Evolutionary conservation across 2,797 vertebrate genomes (phyloP).

Genomic region (Cyprinodon diabolis): DNA sequence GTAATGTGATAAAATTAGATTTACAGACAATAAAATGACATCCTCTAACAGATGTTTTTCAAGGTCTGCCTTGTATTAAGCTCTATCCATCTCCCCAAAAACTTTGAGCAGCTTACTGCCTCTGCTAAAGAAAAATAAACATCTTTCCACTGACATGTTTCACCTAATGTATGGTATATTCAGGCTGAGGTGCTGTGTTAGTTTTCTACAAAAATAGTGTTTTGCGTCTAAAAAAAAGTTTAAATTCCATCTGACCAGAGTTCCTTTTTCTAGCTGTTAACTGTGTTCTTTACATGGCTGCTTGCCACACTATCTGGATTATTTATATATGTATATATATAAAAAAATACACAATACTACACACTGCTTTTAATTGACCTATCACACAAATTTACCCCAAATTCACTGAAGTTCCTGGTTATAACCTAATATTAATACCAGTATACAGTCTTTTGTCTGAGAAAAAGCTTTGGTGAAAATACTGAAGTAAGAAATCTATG

Average conservation of each 20-base stretch:
- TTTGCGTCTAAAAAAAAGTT: not conserved
- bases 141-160: not conserved
- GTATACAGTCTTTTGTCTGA: not conserved
- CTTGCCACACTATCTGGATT: not conserved
- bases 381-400: not conserved
- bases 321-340: not conserved
- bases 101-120: not conserved
- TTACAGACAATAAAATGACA: slow-evolving; percentile 17
- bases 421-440: not conserved
- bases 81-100: not conserved
- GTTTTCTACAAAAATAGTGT: not conserved
- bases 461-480: not conserved
- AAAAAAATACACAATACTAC: not conserved
- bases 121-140: not conserved
- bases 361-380: not conserved
- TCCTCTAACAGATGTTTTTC: not conserved
- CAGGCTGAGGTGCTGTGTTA: not conserved
- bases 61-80: not conserved
- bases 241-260: not conserved
- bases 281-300: not conserved
- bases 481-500: not conserved
- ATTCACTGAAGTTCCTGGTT: not conserved
- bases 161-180: too few relatives aligned
- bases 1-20: slow-evolving; percentile 31
- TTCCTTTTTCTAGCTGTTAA: not conserved